These are phyloP conservation scores for Jaculus jaculus DNA, from an alignment of 2,113 vertebrate species.

Conservation along the genomic window DNA sequence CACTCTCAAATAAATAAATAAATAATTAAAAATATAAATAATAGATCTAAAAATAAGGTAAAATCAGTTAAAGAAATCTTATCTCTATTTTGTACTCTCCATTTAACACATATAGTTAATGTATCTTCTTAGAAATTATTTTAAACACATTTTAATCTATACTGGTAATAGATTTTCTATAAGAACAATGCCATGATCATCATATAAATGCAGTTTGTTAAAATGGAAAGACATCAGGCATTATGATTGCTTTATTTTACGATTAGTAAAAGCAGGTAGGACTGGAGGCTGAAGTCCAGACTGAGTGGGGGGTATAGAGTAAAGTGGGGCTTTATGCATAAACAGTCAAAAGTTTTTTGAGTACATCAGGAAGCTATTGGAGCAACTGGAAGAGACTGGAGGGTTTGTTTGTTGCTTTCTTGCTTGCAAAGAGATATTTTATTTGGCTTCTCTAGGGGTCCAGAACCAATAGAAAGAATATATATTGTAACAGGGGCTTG, in stretches of 20 bases:
- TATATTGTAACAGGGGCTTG: too few species aligned
- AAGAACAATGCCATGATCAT: not conserved
- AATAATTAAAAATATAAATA: too few species aligned
- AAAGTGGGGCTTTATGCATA: not conserved
- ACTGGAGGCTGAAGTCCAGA: not conserved
- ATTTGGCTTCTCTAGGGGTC: too few species aligned
- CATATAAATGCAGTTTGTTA: not conserved
- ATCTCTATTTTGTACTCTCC: not conserved
- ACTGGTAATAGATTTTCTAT: not conserved
- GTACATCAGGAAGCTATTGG: not conserved
- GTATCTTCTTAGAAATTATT: slow-evolving; percentile 5
- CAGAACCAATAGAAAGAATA: too few species aligned
- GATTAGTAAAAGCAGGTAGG: not conserved
- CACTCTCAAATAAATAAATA: too few species aligned
- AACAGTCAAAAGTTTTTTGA: not conserved
- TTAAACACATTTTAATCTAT: not conserved
- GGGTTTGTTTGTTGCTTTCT: too few species aligned
- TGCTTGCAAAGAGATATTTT: not conserved
- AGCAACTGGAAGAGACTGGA: not conserved
- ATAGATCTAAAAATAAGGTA: slow-evolving; percentile 32
- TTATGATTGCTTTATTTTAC: not conserved
- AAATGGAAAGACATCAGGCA: not conserved
- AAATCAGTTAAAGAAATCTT: not conserved
- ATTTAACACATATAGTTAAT: not conserved
- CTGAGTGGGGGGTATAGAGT: not conserved